phyloP scores from a whole-genome alignment of 2,888 invertebrate species.

The Cataglyphis livida region DNA sequence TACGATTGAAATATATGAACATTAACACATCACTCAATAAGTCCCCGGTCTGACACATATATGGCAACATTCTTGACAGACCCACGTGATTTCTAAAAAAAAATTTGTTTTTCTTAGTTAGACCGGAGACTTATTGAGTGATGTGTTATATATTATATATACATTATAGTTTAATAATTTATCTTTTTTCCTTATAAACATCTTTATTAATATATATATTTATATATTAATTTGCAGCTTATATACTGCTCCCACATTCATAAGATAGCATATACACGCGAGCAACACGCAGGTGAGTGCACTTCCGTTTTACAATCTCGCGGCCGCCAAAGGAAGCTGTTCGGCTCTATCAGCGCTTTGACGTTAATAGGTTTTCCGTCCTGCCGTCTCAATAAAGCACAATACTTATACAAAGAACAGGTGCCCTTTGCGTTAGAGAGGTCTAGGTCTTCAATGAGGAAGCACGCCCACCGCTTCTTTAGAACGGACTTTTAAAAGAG shows the following conservation, averaged over 20 bases:
- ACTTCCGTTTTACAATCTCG: slow-evolving; percentile 43
- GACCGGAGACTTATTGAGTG: too few species aligned
- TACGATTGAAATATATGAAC: not conserved
- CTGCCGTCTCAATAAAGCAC: slow-evolving; percentile 57
- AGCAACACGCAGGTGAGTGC: slow-evolving; percentile 8
- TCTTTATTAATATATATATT: not conserved
- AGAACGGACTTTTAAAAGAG: slow-evolving; percentile 33
- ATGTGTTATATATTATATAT: not conserved
- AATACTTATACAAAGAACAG: slow-evolving; percentile 54
- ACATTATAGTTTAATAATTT: too few species aligned
- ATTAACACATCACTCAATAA: too few species aligned
- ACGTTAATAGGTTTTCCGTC: slow-evolving; percentile 76
- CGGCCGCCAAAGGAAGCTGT: slow-evolving; percentile 6
- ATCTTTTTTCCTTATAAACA: not conserved
- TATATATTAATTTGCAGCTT: not conserved
- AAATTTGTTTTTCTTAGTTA: too few species aligned
- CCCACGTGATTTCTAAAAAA: too few species aligned
- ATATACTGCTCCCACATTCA: not conserved
- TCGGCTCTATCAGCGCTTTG: slow-evolving; percentile 50
- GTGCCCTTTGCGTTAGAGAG: slow-evolving; percentile 45
- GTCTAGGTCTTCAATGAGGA: slow-evolving; percentile 43
- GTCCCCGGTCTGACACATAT: too few species aligned
- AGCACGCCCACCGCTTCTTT: slow-evolving; percentile 48
- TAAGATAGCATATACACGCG: not conserved
- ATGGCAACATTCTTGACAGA: too few species aligned